These are phyloP conservation scores for Erynnis tages DNA, from an alignment of 2,888 invertebrate species.

Conservation along the genomic window DNA sequence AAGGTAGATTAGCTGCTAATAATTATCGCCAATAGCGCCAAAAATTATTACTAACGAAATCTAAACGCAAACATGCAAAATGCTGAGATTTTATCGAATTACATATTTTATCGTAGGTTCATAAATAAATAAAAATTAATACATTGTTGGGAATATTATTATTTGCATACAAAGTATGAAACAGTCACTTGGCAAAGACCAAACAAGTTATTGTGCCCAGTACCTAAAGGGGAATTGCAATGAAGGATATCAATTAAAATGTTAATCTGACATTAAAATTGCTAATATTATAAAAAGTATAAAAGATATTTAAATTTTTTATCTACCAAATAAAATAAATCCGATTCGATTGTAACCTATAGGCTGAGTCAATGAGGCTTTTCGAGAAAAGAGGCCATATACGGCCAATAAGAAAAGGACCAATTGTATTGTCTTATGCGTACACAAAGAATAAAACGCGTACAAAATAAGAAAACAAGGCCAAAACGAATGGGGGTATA, in stretches of 20 bases:
- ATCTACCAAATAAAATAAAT: not conserved
- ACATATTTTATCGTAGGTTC: too few relatives aligned
- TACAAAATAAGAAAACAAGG: conserved; percentile 21
- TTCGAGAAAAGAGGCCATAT: conserved; percentile 8
- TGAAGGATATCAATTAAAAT: conserved; percentile 8
- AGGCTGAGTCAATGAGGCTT: conserved; percentile 4
- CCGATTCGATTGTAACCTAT: not conserved
- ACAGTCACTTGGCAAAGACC: conserved; percentile 12
- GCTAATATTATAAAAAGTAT: not conserved
- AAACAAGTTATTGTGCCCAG: conserved; percentile 11
- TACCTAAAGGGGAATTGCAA: not conserved
- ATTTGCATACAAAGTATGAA: not conserved
- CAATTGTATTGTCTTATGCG: conserved; percentile 24
- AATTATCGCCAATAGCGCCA: too few relatives aligned
- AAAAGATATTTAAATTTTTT: not conserved
- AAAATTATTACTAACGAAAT: too few relatives aligned
- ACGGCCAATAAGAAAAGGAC: conserved; percentile 16
- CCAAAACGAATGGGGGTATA: conserved; percentile 23
- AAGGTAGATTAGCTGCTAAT: too few relatives aligned
- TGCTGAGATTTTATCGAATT: too few relatives aligned
- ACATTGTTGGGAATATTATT: too few relatives aligned
- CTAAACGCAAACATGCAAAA: too few relatives aligned
- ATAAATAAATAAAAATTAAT: too few relatives aligned
- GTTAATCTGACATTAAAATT: conserved; percentile 7
- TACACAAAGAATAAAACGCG: conserved; percentile 24